A percentile compares a stretch with the other conserved stretches of the same genome.
Evolutionary conservation across 1,140 invertebrate genomes (phyloP).

Genomic region (Drosophila tristis): DNA sequence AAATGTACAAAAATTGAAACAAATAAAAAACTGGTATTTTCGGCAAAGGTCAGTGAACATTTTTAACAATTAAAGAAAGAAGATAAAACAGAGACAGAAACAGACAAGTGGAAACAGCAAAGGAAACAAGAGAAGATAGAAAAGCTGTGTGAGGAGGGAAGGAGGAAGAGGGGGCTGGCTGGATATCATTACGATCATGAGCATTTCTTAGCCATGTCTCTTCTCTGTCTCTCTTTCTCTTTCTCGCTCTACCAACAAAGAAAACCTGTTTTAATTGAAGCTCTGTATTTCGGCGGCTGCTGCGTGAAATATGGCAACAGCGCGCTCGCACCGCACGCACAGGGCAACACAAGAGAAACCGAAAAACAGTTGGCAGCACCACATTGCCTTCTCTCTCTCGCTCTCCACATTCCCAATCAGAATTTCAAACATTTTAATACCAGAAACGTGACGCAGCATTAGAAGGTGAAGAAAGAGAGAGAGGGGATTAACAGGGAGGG

Average conservation of each 20-base stretch:
- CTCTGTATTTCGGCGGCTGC: slow-evolving; percentile 37
- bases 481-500: too few species aligned
- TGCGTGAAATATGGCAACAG: slow-evolving; percentile 77
- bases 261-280: slow-evolving; percentile 77
- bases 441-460: slow-evolving; percentile 69
- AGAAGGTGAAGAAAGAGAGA: slow-evolving; percentile 21
- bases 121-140: slow-evolving; percentile 54
- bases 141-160: slow-evolving; percentile 17
- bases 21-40: slow-evolving; percentile 63
- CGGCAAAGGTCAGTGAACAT: slow-evolving; percentile 80
- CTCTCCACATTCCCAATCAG: slow-evolving; percentile 53
- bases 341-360: slow-evolving; percentile 14
- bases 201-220: slow-evolving; percentile 47
- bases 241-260: neutral
- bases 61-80: slow-evolving; percentile 60
- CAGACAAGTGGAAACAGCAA: slow-evolving; percentile 27
- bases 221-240: neutral
- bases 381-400: slow-evolving; percentile 1
- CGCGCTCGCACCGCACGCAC: slow-evolving; percentile 51
- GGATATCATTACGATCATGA: slow-evolving; percentile 61
- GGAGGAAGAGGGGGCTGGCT: neutral
- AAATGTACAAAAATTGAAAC: slow-evolving; percentile 16
- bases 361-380: slow-evolving; percentile 58
- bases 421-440: slow-evolving; percentile 76
- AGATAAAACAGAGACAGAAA: slow-evolving; percentile 9